Evolutionary conservation across 2,888 invertebrate species (phyloP), one percentile per base, ranked within the genome.

Genomic region (Drosophila picticornis): DNA sequence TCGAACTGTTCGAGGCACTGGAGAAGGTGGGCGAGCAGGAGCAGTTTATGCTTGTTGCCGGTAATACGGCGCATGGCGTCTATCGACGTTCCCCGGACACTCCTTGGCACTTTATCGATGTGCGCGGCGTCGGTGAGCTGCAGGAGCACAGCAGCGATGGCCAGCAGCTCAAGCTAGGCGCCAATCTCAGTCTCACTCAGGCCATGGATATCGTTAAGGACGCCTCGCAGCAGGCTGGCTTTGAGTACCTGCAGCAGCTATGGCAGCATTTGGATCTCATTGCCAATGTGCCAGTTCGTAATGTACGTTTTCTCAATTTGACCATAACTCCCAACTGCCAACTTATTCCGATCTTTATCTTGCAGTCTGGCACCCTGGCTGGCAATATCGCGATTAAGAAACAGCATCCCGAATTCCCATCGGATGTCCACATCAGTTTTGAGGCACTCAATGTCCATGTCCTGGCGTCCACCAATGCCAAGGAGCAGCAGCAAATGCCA

Each of bases 41-140:
- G 19, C 52, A 93, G n/a, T 96, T 96, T 76, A 94, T 95, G 92
- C 90, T 97, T 9, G 94, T 97, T 0, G 95, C 95, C 29, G 97
- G 97, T 31, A 97, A 97, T 88, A 97, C 97, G 2, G 96, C 95
- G 2, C 95, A 95, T 93, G 97, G 97, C 2, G 94, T 94, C 1
- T 94, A 93, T 75, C 92, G 94, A 2, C 88, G 93, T 4, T 68
- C 82, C 0, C 16, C 34, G 4, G 69, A 81, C 6, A 84, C 92
- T 53, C 94, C 92, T 53, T 93, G 94, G 72, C 91, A 95, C 25
- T 95, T 96, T 57, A 95, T 97, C 57, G 96, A 96, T 81, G 93
- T 96, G 0, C 94, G 94, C 55, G 93, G 93, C 4, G 94, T 97
- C 2, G 85, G 92, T 10, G 95, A 96, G 71, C 90, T 97, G 13